Evolutionary conservation across 1,140 invertebrate genomes (phyloP), one percentile per base, ranked within the genome.

Genomic region (Adoxophyes honmai): DNA sequence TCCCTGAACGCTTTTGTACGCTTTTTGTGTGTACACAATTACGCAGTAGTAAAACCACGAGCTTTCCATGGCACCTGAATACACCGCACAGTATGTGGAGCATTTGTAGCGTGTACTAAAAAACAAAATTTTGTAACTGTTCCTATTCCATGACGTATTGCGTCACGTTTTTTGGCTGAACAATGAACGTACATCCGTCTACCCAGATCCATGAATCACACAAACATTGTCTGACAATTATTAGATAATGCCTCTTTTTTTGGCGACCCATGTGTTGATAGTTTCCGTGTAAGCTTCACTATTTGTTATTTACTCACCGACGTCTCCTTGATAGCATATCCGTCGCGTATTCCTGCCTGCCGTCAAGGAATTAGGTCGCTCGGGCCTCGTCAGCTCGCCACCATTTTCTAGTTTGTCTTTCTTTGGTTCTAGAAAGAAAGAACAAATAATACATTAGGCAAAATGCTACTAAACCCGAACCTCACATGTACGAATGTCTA

Each of bases 381-480:
- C 94, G 33, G 77, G 83, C 76, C 79, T 82, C 79, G 80, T 76
- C 70, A 81, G 28, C 62, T 88, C 78, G 65, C 88, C 75, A 89
- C 91, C 92, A 90, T 93, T 93, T 90, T 96, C 95, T 93, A 93
- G 93, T 92, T 96, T 96, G 90, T 96, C 95, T 93, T 96, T 96
- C 91, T 95, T 95, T 92, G 94, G 94, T 92, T 96, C 95, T 96
- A 93, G 56, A 92, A 93, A 77, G 69, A 75, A 88, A 75, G 73
- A 21, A 48, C 9, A 21, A 57, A 71, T 66, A 66, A 67, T 39
- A 42, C 58, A 57, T 71, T 33, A 52, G 6, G 13, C 6, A 28
- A 36, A 54, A 16, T 34, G 16, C 16, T 36, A 34, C 5, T 5
- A 14, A 13, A n/a, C n/a, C n/a, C n/a, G n/a, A n/a, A n/a, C n/a